Evolutionary conservation across 2,797 vertebrate genomes (phyloP).

Genomic region (Labroides dimidiatus): DNA sequence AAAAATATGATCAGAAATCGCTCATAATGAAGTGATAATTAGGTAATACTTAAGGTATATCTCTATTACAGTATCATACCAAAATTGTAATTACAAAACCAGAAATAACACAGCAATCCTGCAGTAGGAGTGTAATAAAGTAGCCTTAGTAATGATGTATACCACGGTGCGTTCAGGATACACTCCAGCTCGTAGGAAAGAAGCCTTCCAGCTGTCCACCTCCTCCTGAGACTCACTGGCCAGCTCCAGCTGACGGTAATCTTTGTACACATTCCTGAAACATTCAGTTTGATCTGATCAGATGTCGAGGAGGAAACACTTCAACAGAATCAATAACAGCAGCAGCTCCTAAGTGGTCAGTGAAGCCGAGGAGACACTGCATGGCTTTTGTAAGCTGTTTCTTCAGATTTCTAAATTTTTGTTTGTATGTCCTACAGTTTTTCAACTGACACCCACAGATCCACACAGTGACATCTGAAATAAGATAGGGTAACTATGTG

Average conservation of each 20-base stretch:
- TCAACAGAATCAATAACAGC: too few relatives aligned
- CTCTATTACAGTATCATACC: too few relatives aligned
- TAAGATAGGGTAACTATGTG: too few relatives aligned
- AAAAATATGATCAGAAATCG: neutral
- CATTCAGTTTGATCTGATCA: neutral
- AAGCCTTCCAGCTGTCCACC: constrained; percentile 97
- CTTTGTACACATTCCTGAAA: constrained; percentile 94
- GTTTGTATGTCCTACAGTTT: too few relatives aligned
- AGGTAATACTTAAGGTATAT: neutral
- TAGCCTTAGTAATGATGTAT: constrained; percentile 21
- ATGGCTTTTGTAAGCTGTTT: too few relatives aligned
- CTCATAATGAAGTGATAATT: neutral
- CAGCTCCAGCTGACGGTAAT: constrained; percentile 94
- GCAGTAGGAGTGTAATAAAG: neutral
- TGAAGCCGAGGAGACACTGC: neutral
- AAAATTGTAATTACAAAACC: neutral
- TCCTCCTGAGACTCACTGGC: constrained; percentile 96
- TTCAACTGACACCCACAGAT: too few relatives aligned
- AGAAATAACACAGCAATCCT: neutral
- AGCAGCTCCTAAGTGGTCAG: neutral
- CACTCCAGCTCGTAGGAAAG: constrained; percentile 94
- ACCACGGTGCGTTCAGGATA: constrained; percentile 94
- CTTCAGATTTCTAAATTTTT: too few relatives aligned
- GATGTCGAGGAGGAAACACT: neutral
- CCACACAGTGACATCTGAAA: too few relatives aligned